These are phyloP conservation scores for Pseudochromis fuscus DNA, from an alignment of 2,797 vertebrate genomes.

Conservation along the genomic window DNA sequence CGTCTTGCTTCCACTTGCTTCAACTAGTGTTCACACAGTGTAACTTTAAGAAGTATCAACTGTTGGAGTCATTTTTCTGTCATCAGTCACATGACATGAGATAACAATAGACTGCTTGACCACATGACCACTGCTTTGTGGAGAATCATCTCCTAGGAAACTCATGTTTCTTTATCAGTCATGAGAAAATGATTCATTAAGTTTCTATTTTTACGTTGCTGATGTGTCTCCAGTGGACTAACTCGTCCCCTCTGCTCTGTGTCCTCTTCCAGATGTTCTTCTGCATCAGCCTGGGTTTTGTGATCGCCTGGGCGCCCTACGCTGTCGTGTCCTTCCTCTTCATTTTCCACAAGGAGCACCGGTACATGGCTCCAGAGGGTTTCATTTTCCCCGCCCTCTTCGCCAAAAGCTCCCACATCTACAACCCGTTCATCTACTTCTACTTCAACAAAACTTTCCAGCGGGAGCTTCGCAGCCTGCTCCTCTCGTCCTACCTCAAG, in stretches of 20 bases:
- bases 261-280: conserved; percentile 80
- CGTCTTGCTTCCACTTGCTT: no score
- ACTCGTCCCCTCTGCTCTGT: background rate
- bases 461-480: conserved; percentile 68
- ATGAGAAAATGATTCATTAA: conserved; percentile 15
- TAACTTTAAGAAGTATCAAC: no score
- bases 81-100: conserved; percentile 12
- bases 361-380: conserved; percentile 73
- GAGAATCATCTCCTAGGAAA: conserved; percentile 13
- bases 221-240: background rate
- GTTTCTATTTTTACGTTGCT: background rate
- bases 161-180: background rate
- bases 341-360: conserved; percentile 72
- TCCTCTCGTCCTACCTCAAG: conserved; percentile 46
- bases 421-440: conserved; percentile 85
- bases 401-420: conserved; percentile 83
- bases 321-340: conserved; percentile 79
- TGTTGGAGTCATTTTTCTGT: background rate
- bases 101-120: background rate
- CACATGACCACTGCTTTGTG: background rate
- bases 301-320: conserved; percentile 80
- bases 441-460: conserved; percentile 82
- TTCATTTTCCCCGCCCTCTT: conserved; percentile 80
- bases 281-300: conserved; percentile 81
- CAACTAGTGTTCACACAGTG: no score